Percentiles rank a stretch among this genome's conserved stretches.
These are phyloP conservation scores for Odontesthes bonariensis DNA, from an alignment of 2,113 vertebrate genomes.

Conservation along the genomic window DNA sequence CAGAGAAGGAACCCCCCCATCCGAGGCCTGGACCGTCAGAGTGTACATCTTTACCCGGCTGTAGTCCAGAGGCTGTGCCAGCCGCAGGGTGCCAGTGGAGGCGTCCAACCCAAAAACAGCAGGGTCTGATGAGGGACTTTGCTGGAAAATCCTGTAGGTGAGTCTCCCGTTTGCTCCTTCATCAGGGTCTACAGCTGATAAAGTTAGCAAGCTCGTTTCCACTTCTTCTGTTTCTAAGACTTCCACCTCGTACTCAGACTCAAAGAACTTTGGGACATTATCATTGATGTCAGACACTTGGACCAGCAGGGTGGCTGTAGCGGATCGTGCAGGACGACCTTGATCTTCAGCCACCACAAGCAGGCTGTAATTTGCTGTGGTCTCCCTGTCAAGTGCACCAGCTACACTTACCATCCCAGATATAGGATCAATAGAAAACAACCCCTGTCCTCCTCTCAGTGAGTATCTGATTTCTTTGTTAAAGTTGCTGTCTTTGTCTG, in stretches of 20 bases:
- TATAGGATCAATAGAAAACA: constrained; percentile 71
- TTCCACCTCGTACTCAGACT: constrained; percentile 40
- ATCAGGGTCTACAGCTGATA: constrained; percentile 80
- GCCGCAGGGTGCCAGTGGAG: constrained; percentile 65
- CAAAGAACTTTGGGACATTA: constrained; percentile 74
- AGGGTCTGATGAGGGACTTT: constrained; percentile 54
- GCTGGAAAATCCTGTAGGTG: constrained; percentile 71
- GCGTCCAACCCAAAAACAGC: constrained; percentile 67
- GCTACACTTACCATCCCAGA: constrained; percentile 74
- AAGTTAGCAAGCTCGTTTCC: constrained; percentile 41
- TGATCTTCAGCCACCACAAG: constrained; percentile 81
- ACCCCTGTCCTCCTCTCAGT: constrained; percentile 78
- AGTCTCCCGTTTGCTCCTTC: constrained; percentile 69
- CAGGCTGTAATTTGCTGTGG: constrained; percentile 69
- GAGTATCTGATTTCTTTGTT: constrained; percentile 81
- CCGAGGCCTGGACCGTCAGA: constrained; percentile 77
- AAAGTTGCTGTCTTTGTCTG: constrained; percentile 76
- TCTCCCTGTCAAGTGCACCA: constrained; percentile 79
- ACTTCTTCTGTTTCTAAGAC: constrained; percentile 66
- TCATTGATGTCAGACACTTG: constrained; percentile 79
- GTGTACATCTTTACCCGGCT: constrained; percentile 66
- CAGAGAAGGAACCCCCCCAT: constrained; percentile 76
- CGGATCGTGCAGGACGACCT: constrained; percentile 72
- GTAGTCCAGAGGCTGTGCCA: constrained; percentile 79
- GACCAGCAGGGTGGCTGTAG: constrained; percentile 67